Base-by-base conservation (phyloP, 2,797 vertebrate genomes). In the Heliangelus exortis region DNA sequence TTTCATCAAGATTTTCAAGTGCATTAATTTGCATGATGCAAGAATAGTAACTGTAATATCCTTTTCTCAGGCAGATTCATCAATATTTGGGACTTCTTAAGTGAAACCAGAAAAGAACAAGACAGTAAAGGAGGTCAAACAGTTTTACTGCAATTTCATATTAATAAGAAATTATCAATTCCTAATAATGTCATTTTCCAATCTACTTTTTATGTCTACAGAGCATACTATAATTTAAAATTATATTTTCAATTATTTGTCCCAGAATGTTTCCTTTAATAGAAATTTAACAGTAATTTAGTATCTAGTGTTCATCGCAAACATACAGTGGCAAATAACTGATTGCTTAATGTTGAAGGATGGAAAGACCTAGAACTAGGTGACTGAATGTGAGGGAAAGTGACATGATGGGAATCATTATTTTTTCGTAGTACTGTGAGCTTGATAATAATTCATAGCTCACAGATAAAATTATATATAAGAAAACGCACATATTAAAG, bases 1-100 rank as follows among this genome's bases (percentile, higher is more conserved):
- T 78, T 93, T 87, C 73, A 88, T 92, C 79, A 90, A 85, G 51
- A 92, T 92, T 94, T 91, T 91, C 73, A 93, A 94, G n/a, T 29
- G 25, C 62, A 26, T 58, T 93, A 78, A 92, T 94, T 96, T 93
- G 34, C 50, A 81, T 67, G 47, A 77, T 91, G 66, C 58, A 86
- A 90, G 67, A 92, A 95, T 84, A 96, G 85, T 86, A 94, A 91
- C 73, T 7, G 25, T 91, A 93, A 93, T 94, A 72, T 92, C 58
- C 23, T 85, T 85, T 91, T 74, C 62, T 72, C n/a, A 51, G 76
- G 22, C 54, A 89, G 57, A 95, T 92, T 78, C 75, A 95, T 94
- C 84, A 92, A 80, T 85, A 95, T 94, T 94, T 94, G 51, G 34
- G n/a, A 75, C 51, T 91, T 80, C 4, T 17, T n/a, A 91, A 88